Evolutionary conservation across 2,797 vertebrate species (phyloP), one percentile per base, ranked within the genome.

Genomic region (Falco columbarius): DNA sequence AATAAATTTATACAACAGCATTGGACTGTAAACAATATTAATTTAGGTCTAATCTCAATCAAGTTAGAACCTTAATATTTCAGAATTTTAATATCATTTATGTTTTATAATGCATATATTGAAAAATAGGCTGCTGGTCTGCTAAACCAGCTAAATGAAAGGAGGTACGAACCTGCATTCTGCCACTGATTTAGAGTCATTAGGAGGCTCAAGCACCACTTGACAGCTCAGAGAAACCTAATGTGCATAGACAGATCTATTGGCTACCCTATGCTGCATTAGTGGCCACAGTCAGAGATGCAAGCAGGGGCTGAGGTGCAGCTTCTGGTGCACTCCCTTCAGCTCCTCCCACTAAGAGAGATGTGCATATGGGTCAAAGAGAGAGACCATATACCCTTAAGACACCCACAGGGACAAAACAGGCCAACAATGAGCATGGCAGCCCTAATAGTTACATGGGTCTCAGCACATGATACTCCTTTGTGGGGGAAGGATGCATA

Each of bases 1-100:
- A 82, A 95, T 86, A 93, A 90, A 84, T 87, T 54, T 62, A 84
- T 62, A 86, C 38, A 90, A 79, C 30, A 66, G 63, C n/a, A 91
- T 20, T 70, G 77, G 55, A 92, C 70, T 80, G 44, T 70, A 93
- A 96, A 81, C 9, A 75, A 89, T 44, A 73, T 40, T 91, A 38
- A 63, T 49, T 95, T 85, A 82, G 38, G 59, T 73, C 61, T 89
- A 91, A 87, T 86, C 38, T 84, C 73, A 92, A 86, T 76, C 90
- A 94, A 85, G 36, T 85, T 63, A 81, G 62, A 94, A 89, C 26
- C 46, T 75, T 86, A 94, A 86, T 74, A 83, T 5, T 65, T 12
- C 21, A 79, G 56, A 95, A 93, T 82, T 92, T 77, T 58, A 88
- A 63, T 83, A 83, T n/a, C 4, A 86, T 75, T 79, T 83, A 44